Evolutionary conservation across 2,113 vertebrate species (phyloP), one percentile per base, ranked within the genome.

Genomic region (Bostrychus sinensis): DNA sequence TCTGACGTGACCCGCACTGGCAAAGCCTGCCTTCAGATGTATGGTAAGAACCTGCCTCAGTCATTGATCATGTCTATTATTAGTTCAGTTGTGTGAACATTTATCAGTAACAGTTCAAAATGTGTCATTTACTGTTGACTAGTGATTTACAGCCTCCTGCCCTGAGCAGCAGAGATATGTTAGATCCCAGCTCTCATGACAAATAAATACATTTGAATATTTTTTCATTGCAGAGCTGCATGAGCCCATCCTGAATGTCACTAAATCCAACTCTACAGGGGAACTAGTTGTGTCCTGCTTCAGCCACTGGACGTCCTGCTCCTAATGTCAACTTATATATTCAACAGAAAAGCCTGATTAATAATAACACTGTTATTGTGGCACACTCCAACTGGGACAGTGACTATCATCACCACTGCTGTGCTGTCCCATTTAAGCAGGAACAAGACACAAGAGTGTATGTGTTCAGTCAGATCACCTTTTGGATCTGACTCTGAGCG

Each of bases 221-320:
- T 46, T 46, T 2, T 46, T 46, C 9, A 34, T 12, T 54, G 0
- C 76, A 88, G 86, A 88, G 71, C 70, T 85, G 43, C 70, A 83
- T 54, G 32, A 19, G 38, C 64, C 86, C 8, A 3, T 48, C 0
- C 45, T 86, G 1, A 30, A 62, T 0, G 48, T 86, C 10, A 28
- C 2, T 48, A 12, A 23, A 5, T 54, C 66, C 22, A n/a, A 36
- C 26, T 60, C 50, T 14, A 0, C 45, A 56, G 69, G 10, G 4
- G 67, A 60, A 28, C 23, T 19, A 2, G 1, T 37, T 0, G 69
- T 88, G 46, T 70, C 75, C 60, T 83, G 85, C 71, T 84, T n/a
- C 75, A 20, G 82, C 60, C 56, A 83, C 68, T 23, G 77, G 63
- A 38, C 66, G 53, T 22, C 82, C 85, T 42, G 72, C 69, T 70